Conservation (phyloP, 2,888 invertebrate species). For the Lordiphosa andalusiaca region DNA sequence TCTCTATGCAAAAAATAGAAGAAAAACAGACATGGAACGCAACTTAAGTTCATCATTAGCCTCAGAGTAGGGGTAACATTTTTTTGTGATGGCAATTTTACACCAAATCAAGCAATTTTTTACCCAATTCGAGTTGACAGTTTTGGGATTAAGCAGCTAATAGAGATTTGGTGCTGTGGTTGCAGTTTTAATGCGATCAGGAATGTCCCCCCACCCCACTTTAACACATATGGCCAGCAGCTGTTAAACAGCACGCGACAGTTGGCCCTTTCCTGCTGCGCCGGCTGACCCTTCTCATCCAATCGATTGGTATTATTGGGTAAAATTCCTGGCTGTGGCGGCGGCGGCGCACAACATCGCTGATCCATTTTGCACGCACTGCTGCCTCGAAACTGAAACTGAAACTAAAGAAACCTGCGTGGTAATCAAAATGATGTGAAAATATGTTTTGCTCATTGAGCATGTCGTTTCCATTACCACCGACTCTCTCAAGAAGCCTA, state of each 20-base stretch:
- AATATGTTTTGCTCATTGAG: conserved; percentile 61
- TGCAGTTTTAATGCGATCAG: conserved; percentile 58
- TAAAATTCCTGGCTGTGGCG: conserved; percentile 43
- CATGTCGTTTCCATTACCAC: conserved; percentile 49
- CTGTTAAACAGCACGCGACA: conserved; percentile 61
- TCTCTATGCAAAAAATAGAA: conserved; percentile 8
- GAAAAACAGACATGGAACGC: too few relatives aligned
- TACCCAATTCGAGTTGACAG: conserved; percentile 45
- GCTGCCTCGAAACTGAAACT: conserved; percentile 41
- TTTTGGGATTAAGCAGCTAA: conserved; percentile 47
- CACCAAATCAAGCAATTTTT: conserved; percentile 66
- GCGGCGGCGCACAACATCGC: conserved; percentile 57
- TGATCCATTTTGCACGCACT: conserved; percentile 68
- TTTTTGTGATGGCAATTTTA: conserved; percentile 59
- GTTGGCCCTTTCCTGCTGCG: conserved; percentile 28
- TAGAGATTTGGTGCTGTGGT: conserved; percentile 44
- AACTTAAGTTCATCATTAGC: background rate
- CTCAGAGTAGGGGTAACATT: conserved; percentile 46
- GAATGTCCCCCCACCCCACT: conserved; percentile 3
- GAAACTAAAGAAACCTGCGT: conserved; percentile 48
- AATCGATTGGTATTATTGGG: conserved; percentile 45
- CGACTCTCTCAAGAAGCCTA: conserved; percentile 33
- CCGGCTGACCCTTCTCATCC: conserved; percentile 3
- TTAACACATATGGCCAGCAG: conserved; percentile 46
- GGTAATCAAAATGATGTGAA: conserved; percentile 69